Percentiles rank a stretch among this genome's conserved stretches.
Conservation (phyloP, 2,888 invertebrate species). For the Apotomis turbidana region DNA sequence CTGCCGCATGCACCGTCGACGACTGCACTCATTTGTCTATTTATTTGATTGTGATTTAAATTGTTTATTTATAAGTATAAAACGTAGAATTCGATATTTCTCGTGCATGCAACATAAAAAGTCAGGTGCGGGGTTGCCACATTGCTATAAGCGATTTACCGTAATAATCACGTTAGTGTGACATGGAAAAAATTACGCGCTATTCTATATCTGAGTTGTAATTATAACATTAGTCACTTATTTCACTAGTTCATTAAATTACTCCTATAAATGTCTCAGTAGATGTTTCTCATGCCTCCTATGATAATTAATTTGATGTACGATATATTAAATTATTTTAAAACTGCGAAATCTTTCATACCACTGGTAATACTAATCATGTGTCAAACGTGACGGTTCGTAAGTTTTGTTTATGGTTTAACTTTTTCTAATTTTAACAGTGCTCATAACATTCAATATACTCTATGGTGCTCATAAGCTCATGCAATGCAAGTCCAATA, state of each 20-base stretch:
- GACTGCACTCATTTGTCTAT: conserved; percentile 51
- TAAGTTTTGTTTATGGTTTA: conserved; percentile 60
- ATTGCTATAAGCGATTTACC: conserved; percentile 6
- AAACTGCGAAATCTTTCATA: conserved; percentile 12
- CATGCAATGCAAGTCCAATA: conserved; percentile 10
- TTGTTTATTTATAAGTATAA: conserved; percentile 63
- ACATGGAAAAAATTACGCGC: neutral
- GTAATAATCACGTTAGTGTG: neutral
- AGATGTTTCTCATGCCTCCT: neutral
- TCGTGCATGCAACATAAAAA: conserved; percentile 72
- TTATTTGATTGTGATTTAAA: conserved; percentile 50
- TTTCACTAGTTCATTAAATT: neutral
- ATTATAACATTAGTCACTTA: neutral
- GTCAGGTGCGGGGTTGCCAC: conserved; percentile 57
- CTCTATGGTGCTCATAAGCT: conserved; percentile 33
- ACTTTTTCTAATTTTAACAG: conserved; percentile 45
- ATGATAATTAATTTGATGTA: neutral
- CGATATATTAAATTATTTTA: neutral
- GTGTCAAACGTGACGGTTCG: conserved; percentile 71
- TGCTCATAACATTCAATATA: too few species aligned
- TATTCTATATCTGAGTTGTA: neutral
- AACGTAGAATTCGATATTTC: conserved; percentile 67
- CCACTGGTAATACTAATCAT: conserved; percentile 28
- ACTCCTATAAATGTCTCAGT: neutral
- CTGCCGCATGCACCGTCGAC: conserved; percentile 48